These are phyloP conservation scores for Epinephelus awoara DNA, from an alignment of 2,797 vertebrate genomes.

Conservation along the genomic window DNA sequence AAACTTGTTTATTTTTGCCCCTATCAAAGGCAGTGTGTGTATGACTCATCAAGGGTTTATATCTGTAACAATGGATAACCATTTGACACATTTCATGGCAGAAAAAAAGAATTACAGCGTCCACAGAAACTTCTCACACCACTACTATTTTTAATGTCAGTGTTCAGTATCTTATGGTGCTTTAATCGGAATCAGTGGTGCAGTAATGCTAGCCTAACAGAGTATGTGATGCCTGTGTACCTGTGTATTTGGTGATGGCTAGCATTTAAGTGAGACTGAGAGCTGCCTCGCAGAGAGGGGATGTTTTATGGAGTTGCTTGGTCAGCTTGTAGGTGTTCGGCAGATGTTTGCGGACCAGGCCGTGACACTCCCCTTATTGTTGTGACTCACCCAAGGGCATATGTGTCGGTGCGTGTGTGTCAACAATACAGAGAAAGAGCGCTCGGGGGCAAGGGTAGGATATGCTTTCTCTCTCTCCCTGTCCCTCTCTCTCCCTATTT, in stretches of 20 bases:
- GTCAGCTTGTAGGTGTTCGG: constrained; percentile 67
- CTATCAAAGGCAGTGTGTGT: not conserved
- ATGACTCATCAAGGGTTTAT: not conserved
- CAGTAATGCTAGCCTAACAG: not conserved
- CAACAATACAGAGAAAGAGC: constrained; percentile 52
- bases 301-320: constrained; percentile 53
- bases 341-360: constrained; percentile 54
- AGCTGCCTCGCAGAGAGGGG: constrained; percentile 25
- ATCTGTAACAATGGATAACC: not conserved
- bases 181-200: not conserved
- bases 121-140: not conserved
- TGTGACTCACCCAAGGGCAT: constrained; percentile 64
- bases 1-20: not conserved
- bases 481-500: constrained; percentile 10
- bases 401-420: constrained; percentile 55
- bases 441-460: constrained; percentile 60
- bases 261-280: constrained; percentile 19
- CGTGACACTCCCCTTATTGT: constrained; percentile 74
- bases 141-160: not conserved
- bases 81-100: not conserved
- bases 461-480: constrained; percentile 30
- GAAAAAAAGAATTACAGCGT: not conserved
- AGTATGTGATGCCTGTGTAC: not conserved
- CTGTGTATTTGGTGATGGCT: constrained; percentile 16
- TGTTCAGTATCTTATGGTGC: not conserved